Evolutionary conservation across 1,140 invertebrate genomes (phyloP).

Genomic region (Ctenoplectra terminalis): DNA sequence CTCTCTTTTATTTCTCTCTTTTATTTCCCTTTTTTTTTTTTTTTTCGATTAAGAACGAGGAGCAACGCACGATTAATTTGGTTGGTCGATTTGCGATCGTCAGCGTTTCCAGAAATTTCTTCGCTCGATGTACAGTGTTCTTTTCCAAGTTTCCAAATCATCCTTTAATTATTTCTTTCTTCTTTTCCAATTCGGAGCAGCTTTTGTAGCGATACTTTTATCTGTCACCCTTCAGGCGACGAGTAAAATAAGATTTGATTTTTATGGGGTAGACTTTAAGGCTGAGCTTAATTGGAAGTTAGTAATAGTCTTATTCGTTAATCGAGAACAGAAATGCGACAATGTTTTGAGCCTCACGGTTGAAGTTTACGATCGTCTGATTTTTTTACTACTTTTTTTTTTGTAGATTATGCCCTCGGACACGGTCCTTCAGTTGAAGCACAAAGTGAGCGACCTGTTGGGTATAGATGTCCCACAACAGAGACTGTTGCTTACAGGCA

Average conservation of each 20-base stretch:
- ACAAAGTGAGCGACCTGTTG: slow-evolving; percentile 75
- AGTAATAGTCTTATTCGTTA: too few relatives aligned
- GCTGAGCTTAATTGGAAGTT: too few relatives aligned
- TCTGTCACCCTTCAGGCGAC: too few relatives aligned
- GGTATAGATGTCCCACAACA: slow-evolving; percentile 79
- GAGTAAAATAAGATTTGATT: too few relatives aligned
- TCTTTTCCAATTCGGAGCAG: neutral
- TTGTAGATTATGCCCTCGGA: slow-evolving; percentile 77
- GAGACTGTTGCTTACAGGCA: slow-evolving; percentile 77
- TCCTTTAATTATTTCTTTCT: neutral
- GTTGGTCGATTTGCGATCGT: neutral
- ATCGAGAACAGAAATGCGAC: too few relatives aligned
- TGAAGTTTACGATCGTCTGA: neutral
- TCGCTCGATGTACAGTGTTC: too few relatives aligned
- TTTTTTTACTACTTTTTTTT: slow-evolving; percentile 8
- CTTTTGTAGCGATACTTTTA: too few relatives aligned
- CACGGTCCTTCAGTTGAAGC: slow-evolving; percentile 77
- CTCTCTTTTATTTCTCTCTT: too few relatives aligned
- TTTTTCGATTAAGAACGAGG: too few relatives aligned
- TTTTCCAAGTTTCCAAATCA: neutral
- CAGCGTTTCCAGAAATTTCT: neutral
- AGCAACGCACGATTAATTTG: neutral
- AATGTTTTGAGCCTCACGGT: too few relatives aligned
- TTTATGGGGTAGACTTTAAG: too few relatives aligned
- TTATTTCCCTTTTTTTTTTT: neutral